Conservation (phyloP, 1,140 invertebrate species). For the Heliconius hewitsoni region DNA sequence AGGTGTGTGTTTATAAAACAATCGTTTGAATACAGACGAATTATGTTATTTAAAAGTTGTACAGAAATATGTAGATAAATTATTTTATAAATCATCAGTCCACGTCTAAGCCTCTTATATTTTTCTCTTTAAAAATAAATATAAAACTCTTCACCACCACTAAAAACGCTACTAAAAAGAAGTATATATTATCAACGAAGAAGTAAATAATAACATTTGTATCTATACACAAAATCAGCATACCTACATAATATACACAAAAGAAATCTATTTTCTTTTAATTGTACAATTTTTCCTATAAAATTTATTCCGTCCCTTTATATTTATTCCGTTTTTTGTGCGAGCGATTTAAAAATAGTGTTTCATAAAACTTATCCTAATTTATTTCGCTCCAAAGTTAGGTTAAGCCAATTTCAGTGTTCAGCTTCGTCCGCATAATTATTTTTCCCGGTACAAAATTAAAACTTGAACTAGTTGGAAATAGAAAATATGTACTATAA, state of each 20-base stretch:
- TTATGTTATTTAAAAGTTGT: too few relatives aligned
- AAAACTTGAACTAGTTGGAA: neutral
- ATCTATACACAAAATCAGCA: too few relatives aligned
- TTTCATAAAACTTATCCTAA: constrained; percentile 13
- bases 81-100: too few relatives aligned
- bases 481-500: neutral
- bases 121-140: too few relatives aligned
- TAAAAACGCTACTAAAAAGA: too few relatives aligned
- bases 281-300: neutral
- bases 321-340: neutral
- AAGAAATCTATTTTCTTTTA: neutral
- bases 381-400: constrained; percentile 10
- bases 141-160: too few relatives aligned
- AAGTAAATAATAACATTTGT: too few relatives aligned
- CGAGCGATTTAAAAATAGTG: constrained; percentile 6
- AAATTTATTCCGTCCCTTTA: neutral
- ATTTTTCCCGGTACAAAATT: constrained; percentile 11
- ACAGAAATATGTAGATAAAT: too few relatives aligned
- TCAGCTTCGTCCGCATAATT: constrained; percentile 13
- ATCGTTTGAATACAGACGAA: too few relatives aligned
- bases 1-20: neutral
- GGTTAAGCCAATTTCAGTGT: constrained; percentile 10
- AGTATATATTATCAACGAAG: too few relatives aligned
- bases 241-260: neutral
- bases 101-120: too few relatives aligned